Conservation (phyloP, 2,113 vertebrate species). For the Heloderma charlesbogerti region DNA sequence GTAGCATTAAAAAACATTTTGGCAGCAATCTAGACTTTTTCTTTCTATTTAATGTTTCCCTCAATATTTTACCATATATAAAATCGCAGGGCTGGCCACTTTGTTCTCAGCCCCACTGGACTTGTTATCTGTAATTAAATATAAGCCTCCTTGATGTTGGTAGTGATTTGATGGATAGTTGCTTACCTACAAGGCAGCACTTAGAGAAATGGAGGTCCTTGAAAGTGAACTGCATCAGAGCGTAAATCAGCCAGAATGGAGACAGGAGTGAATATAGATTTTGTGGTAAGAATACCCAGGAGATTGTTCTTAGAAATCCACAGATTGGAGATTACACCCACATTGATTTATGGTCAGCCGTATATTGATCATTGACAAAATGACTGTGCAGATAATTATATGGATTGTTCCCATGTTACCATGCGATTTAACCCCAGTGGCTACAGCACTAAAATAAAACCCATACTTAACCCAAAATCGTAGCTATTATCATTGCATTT, state of each 20-base stretch:
- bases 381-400: constrained; percentile 65
- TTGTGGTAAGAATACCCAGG: constrained; percentile 67
- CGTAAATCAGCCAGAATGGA: constrained; percentile 71
- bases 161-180: constrained; percentile 63
- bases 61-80: constrained; percentile 58
- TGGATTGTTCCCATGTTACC: constrained; percentile 60
- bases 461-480: constrained; percentile 23
- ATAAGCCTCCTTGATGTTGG: constrained; percentile 65
- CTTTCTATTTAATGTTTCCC: constrained; percentile 24
- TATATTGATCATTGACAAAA: constrained; percentile 74
- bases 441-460: constrained; percentile 40
- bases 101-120: constrained; percentile 58
- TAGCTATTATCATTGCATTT: neutral
- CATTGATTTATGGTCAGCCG: constrained; percentile 69
- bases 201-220: constrained; percentile 74
- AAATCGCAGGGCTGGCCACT: constrained; percentile 49
- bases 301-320: constrained; percentile 72
- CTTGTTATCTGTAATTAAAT: constrained; percentile 74
- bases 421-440: constrained; percentile 45
- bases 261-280: constrained; percentile 70
- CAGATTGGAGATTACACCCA: constrained; percentile 70
- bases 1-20: constrained; percentile 25
- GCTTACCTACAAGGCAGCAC: constrained; percentile 62
- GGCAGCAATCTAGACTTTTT: neutral
- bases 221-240: constrained; percentile 66